These are phyloP conservation scores for Agrotis clavis DNA, from an alignment of 2,888 invertebrate species.

Conservation along the genomic window DNA sequence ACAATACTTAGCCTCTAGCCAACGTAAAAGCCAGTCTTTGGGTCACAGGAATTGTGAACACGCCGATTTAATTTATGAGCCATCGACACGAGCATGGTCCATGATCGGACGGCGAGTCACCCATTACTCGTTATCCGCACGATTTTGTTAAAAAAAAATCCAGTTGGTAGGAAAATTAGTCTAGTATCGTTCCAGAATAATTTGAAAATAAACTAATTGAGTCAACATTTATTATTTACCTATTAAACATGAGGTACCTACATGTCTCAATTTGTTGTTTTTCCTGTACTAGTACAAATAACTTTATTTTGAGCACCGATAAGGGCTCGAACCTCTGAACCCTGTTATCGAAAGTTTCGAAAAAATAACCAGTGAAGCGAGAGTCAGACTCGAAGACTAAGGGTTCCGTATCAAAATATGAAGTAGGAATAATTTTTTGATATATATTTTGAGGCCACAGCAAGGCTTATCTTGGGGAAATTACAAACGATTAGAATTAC, in stretches of 20 bases:
- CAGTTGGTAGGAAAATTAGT: no score
- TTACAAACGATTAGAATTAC: not conserved
- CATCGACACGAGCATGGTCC: no score
- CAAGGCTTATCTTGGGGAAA: not conserved
- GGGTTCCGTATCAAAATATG: slow-evolving; percentile 23
- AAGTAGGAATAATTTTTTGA: no score
- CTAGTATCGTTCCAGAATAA: no score
- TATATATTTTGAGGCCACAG: not conserved
- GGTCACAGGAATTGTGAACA: no score
- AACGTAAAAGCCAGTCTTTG: no score
- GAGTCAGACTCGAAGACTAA: not conserved
- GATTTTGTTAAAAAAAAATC: no score
- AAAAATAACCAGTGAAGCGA: slow-evolving; percentile 44
- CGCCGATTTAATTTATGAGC: no score
- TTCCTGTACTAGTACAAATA: slow-evolving; percentile 25
- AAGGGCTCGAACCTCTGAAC: slow-evolving; percentile 71
- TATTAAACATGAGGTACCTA: slow-evolving; percentile 1
- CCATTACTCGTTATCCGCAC: no score
- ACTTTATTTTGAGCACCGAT: slow-evolving; percentile 49
- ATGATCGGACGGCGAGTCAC: no score
- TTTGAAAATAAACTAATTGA: not conserved
- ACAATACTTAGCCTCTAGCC: no score
- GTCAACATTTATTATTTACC: not conserved
- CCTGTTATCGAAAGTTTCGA: slow-evolving; percentile 69
- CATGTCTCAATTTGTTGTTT: slow-evolving; percentile 5